Base-by-base conservation (phyloP, 2,797 vertebrate genomes). In the Columba guinea region DNA sequence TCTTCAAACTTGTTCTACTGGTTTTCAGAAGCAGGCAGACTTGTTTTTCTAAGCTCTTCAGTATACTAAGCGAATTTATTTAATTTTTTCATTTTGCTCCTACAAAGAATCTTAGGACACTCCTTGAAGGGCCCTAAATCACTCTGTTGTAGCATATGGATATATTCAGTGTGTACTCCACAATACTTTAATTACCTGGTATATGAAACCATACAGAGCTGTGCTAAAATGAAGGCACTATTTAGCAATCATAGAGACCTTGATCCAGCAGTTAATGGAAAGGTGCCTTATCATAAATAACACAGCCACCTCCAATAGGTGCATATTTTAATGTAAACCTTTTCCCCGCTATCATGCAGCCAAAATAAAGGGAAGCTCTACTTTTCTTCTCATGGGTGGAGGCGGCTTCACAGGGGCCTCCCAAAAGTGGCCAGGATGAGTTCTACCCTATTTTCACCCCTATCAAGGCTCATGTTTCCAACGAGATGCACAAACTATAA, bases 1-100 rank as follows among this genome's bases (percentile, higher is more conserved):
- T 94, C 94, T 88, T 91, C 90, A 94, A 86, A 96, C 96, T 96
- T 32, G 96, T 94, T 96, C 96, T 96, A 96, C 96, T 91, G 96
- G 96, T 96, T 96, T 92, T 93, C 79, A 75, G 73, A 94, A 94
- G 95, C 53, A 48, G 94, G 89, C 95, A 44, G 87, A 95, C 96
- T 91, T 75, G 96, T 96, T 96, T 94, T 78, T 18, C 87, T 75
- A 80, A 94, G 87, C 82, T 85, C 89, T 84, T 91, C 89, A 65
- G 41, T 27, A 60, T 34, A 75, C 58, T 46, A 81, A 81, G 34
- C 28, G 65, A 74, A 91, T 60, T 87, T 78, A 90, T 82, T 90
- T 63, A 10, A 85, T 94, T 94, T 89, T 92, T 92, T 86, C 73
- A 71, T 89, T 87, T 88, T 65, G 76, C 32, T 78, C 52, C 71